Percentiles rank a stretch among this genome's conserved stretches.
These are phyloP conservation scores for Dromius quadrimaculatus DNA, from an alignment of 2,888 invertebrate genomes.

Conservation along the genomic window DNA sequence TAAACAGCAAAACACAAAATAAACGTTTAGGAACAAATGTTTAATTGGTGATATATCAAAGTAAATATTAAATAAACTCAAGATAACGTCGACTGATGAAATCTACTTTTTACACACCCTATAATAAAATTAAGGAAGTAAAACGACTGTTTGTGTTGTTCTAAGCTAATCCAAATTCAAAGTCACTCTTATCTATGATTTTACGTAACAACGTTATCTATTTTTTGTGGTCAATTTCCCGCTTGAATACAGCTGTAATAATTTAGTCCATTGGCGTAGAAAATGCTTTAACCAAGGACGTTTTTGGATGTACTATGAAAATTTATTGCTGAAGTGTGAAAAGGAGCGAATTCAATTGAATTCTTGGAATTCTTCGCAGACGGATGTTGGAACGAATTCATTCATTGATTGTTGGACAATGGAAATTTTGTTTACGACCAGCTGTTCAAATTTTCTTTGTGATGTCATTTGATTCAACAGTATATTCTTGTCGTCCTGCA, in stretches of 20 bases:
- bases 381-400: background rate
- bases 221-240: background rate
- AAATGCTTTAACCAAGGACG: background rate
- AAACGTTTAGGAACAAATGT: too few species aligned
- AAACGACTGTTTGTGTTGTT: too few species aligned
- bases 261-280: background rate
- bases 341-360: background rate
- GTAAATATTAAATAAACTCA: too few species aligned
- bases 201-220: background rate
- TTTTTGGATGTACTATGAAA: background rate
- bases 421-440: too few species aligned
- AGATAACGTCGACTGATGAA: too few species aligned
- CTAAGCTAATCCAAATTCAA: background rate
- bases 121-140: too few species aligned
- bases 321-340: background rate
- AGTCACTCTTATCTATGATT: background rate
- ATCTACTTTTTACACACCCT: too few species aligned
- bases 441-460: too few species aligned
- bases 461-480: too few species aligned
- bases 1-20: too few species aligned
- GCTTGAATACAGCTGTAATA: background rate
- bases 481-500: too few species aligned
- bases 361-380: background rate
- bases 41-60: too few species aligned
- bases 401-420: background rate